Base-by-base conservation (phyloP, 2,113 vertebrate genomes). In the Cairina moschata region DNA sequence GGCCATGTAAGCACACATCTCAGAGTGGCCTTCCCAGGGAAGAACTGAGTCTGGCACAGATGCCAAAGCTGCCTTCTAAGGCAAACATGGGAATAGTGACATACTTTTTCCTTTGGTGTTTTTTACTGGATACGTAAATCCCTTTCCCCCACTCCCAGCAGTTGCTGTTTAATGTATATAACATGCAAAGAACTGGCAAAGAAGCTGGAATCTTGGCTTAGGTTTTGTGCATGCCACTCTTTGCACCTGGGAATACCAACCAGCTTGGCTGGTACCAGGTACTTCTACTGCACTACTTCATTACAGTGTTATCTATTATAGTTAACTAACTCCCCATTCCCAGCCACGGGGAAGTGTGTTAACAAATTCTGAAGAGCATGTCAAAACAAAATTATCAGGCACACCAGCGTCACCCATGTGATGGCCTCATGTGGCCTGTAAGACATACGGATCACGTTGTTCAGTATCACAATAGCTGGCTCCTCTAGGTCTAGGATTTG, bases 401-500 rank as follows among this genome's bases (percentile, higher is more conserved):
- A 58, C 44, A 68, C 17, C n/a, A 44, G 21, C 7, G 14, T 54
- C 21, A 44, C 79, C 40, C 38, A 29, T 2, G 1, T 0, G 0
- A 71, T 32, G 67, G 48, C 55, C 28, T 46, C 31, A 16, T 11
- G 13, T 10, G 54, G 29, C 34, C 65, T 46, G 22, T 1, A 1
- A 31, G 68, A 79, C 95, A 7, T 88, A 98, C 98, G 88, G 0
- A 93, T 93, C 25, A 98, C 84, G 0, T 69, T 96, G 75, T 98
- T 98, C 32, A 99, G 94, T 66, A 97, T 98, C 5, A 29, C 84
- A 5, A 99, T 1, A 2, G 99, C 98, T 2, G 99, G 99, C 42
- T 98, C 97, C 76, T 99, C 98, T 83, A 99, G 93, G 4, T 71
- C 46, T 36, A 63, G 69, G 74, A 99, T 96, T 77, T 99, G 98